Conservation (phyloP, 2,797 vertebrate species). For the Pyrocephalus nanus region DNA sequence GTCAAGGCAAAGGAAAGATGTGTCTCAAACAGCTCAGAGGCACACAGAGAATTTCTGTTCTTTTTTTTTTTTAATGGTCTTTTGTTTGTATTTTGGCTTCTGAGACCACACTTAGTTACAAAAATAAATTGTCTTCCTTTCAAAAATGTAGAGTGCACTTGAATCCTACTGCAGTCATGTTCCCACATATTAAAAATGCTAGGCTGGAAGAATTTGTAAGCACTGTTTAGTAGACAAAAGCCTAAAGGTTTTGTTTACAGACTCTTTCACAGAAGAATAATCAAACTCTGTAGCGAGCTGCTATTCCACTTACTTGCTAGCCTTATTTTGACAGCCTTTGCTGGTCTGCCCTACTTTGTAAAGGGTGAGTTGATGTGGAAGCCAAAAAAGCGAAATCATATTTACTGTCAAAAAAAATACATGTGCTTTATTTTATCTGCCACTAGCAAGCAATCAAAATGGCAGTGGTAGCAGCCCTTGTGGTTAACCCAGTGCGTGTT, state of each 20-base stretch:
- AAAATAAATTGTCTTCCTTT: slow-evolving; percentile 38
- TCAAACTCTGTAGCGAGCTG: slow-evolving; percentile 19
- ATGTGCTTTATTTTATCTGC: slow-evolving; percentile 46
- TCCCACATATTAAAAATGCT: slow-evolving; percentile 55
- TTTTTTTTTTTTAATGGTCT: not conserved
- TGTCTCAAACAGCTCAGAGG: not conserved
- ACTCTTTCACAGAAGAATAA: slow-evolving; percentile 26
- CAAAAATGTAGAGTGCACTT: slow-evolving; percentile 39
- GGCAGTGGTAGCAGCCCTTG: not conserved
- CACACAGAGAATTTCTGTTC: not conserved
- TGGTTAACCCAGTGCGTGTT: slow-evolving; percentile 28
- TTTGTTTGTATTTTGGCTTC: slow-evolving; percentile 20
- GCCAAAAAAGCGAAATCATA: slow-evolving; percentile 17
- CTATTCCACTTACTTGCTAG: not conserved
- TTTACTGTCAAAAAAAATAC: slow-evolving; percentile 34
- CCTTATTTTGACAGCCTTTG: slow-evolving; percentile 58
- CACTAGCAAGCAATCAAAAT: slow-evolving; percentile 28
- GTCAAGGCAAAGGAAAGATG: not conserved
- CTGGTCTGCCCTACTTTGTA: not conserved
- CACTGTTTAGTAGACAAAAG: slow-evolving; percentile 60
- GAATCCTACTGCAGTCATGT: slow-evolving; percentile 9
- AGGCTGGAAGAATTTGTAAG: slow-evolving; percentile 49
- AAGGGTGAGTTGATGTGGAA: not conserved
- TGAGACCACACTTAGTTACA: not conserved
- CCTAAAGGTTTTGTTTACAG: slow-evolving; percentile 66